Evolutionary conservation across 2,888 invertebrate species (phyloP), one percentile per base, ranked within the genome.

Genomic region (Holacanthella duospinosa): DNA sequence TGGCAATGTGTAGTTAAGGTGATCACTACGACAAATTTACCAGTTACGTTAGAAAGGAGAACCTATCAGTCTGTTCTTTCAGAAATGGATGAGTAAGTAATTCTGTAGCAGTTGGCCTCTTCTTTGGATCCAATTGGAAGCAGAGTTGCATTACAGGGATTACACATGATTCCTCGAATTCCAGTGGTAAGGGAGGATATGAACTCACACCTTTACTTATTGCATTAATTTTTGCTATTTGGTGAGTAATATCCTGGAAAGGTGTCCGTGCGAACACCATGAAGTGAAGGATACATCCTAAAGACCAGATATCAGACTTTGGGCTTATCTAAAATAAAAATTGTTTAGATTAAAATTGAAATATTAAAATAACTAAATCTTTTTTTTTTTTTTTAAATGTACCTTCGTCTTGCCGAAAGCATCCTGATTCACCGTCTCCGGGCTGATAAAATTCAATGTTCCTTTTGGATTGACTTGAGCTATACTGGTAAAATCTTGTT

Each of bases 231-330:
- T 93, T 93, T 44, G 83, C 83, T 76, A 85, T 82, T 66, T 84
- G 82, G 70, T 85, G 82, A 44, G 81, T 80, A 69, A 93, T 84
- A 77, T 92, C 86, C 48, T 89, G 86, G 78, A 95, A 97, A 0
- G 97, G 97, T 1, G 94, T 92, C 73, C 83, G 83, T 0, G 89
- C 88, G 77, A 93, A 96, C 48, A 93, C 84, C 78, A 97, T 81
- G 77, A 89, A 85, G 80, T 95, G 97, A 66, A 97, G 81, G 75
- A 97, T 97, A 77, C 95, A 96, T 26, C 97, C 97, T 70, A 97
- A 80, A 0, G 95, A 94, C 97, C 97, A 97, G 60, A 97, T 92
- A 78, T 97, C 96, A 54, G 94, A 90, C 75, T 90, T 93, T 70
- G 85, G 88, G 67, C 88, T 88, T 71, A 94, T 87, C 91, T 93